A percentile compares a stretch with the other conserved stretches of the same genome.
These are phyloP conservation scores for Drosophila yakuba DNA, from an alignment of 1,140 invertebrate species.

Conservation along the genomic window DNA sequence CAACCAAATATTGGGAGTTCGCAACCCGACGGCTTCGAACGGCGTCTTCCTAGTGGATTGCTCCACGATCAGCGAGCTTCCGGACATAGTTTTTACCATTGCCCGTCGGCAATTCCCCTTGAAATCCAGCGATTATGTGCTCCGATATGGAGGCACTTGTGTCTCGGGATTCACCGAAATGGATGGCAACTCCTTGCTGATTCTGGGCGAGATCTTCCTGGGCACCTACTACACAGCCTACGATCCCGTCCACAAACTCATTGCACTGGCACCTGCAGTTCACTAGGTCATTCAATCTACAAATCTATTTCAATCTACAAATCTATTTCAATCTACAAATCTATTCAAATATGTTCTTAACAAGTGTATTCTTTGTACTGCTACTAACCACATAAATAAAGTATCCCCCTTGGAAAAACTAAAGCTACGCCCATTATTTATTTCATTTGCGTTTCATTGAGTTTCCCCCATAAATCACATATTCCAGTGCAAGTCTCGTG, in stretches of 20 bases:
- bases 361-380: no score
- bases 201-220: slow-evolving; percentile 52
- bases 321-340: neutral
- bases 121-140: slow-evolving; percentile 45
- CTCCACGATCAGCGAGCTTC: slow-evolving; percentile 30
- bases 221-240: slow-evolving; percentile 49
- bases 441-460: slow-evolving; percentile 9
- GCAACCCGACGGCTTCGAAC: slow-evolving; percentile 89
- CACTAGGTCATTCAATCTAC: slow-evolving; percentile 2
- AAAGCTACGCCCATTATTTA: neutral
- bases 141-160: slow-evolving; percentile 81
- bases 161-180: slow-evolving; percentile 57
- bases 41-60: slow-evolving; percentile 88
- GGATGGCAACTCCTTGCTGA: slow-evolving; percentile 85
- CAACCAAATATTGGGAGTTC: slow-evolving; percentile 87
- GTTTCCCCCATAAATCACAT: slow-evolving; percentile 31
- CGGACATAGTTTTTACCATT: slow-evolving; percentile 55
- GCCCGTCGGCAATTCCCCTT: slow-evolving; percentile 51
- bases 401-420: neutral
- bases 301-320: neutral
- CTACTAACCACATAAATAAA: neutral
- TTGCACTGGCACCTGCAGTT: slow-evolving; percentile 44
- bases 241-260: slow-evolving; percentile 42
- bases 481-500: neutral
- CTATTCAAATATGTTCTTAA: neutral